Evolutionary conservation across 2,113 vertebrate species (phyloP).

Genomic region (Nothoprocta pentlandii): DNA sequence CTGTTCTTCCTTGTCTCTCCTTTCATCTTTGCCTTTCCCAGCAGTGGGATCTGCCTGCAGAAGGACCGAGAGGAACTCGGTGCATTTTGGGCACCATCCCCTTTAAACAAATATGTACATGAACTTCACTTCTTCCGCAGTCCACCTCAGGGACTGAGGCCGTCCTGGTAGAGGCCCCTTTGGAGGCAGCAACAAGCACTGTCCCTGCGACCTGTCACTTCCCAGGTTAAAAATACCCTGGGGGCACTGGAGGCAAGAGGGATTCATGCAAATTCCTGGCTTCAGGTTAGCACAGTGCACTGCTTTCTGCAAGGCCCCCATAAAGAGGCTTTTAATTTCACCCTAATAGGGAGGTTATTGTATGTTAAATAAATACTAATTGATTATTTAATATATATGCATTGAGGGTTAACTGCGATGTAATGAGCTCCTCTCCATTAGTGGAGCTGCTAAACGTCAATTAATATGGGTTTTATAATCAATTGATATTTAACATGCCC

Average conservation of each 20-base stretch:
- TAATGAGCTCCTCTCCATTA: constrained; percentile 72
- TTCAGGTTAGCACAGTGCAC: not conserved
- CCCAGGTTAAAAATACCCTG: not conserved
- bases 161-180: not conserved
- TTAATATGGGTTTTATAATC: constrained; percentile 73
- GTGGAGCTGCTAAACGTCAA: constrained; percentile 56
- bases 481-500: constrained; percentile 67
- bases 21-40: not conserved
- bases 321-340: constrained; percentile 64
- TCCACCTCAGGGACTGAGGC: not conserved
- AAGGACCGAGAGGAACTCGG: not conserved
- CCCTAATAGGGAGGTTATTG: constrained; percentile 67
- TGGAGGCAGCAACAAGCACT: not conserved
- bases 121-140: not conserved
- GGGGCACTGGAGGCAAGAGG: not conserved
- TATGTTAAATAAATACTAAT: constrained; percentile 80
- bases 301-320: not conserved
- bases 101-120: not conserved
- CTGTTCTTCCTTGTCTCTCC: not conserved
- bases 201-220: not conserved
- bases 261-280: not conserved
- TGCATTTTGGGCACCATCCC: not conserved
- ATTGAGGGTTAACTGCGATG: constrained; percentile 69
- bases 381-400: constrained; percentile 76
- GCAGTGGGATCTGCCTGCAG: not conserved